These are phyloP conservation scores for Rhopalosiphum nymphaeae DNA, from an alignment of 2,888 invertebrate species.

Conservation along the genomic window DNA sequence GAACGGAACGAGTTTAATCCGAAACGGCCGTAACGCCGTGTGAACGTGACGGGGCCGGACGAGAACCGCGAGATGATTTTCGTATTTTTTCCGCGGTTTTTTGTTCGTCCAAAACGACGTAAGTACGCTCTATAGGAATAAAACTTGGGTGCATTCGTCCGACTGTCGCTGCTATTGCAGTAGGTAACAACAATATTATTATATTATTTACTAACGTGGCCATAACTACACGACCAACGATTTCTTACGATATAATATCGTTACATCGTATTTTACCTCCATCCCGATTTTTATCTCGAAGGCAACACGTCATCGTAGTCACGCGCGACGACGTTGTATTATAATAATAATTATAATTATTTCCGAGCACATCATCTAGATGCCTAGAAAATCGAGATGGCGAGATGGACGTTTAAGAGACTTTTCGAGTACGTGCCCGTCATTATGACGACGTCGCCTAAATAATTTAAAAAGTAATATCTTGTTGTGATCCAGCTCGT, in stretches of 20 bases:
- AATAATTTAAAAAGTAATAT: background rate
- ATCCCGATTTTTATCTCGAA: background rate
- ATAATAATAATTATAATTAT: background rate
- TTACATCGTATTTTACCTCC: background rate
- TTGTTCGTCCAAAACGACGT: background rate
- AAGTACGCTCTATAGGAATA: background rate
- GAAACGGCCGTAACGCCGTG: conserved; percentile 48
- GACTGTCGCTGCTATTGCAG: background rate
- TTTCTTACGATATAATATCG: background rate
- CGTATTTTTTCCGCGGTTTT: background rate
- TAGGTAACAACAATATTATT: background rate
- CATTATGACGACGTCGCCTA: background rate
- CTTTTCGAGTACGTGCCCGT: background rate
- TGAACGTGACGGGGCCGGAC: conserved; percentile 38
- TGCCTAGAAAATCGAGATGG: background rate
- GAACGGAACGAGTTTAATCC: conserved; percentile 10
- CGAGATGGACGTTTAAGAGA: background rate
- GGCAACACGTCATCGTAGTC: background rate
- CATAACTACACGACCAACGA: background rate
- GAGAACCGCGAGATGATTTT: conserved; percentile 3
- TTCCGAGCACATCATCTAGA: background rate
- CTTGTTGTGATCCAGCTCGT: background rate
- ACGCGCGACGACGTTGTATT: background rate
- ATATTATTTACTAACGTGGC: background rate
- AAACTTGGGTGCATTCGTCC: background rate